These are phyloP conservation scores for Vidua chalybeata DNA, from an alignment of 2,113 vertebrate species.

Conservation along the genomic window DNA sequence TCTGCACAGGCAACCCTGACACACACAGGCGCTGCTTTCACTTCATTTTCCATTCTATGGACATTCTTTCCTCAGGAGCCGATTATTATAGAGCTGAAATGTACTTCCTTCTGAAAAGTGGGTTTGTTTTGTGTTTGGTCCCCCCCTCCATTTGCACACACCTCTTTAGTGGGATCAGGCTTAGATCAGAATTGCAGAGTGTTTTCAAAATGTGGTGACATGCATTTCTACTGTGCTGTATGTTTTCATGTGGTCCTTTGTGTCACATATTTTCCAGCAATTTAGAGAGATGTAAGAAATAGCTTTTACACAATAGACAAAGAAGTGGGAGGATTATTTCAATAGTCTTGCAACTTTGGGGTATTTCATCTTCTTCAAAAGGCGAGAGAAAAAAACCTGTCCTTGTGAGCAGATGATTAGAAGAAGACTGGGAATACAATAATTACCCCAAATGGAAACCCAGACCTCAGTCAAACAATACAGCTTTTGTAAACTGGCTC, in stretches of 20 bases:
- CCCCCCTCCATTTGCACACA: fast-evolving
- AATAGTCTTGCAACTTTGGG: background rate
- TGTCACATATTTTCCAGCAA: background rate
- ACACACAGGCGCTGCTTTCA: fast-evolving
- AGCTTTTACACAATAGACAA: background rate
- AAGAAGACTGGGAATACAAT: constrained; percentile 64
- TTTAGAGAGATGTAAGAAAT: background rate
- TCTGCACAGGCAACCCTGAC: background rate
- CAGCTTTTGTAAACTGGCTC: constrained; percentile 50
- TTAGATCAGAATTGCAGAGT: background rate
- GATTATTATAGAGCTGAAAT: background rate
- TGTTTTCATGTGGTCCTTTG: background rate
- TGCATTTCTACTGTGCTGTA: background rate
- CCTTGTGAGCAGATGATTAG: constrained; percentile 62
- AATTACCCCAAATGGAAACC: constrained; percentile 61
- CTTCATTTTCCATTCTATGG: background rate
- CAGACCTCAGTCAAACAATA: constrained; percentile 60
- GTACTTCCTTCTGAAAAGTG: background rate
- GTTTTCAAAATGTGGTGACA: background rate
- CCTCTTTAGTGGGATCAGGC: background rate
- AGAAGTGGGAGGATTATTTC: background rate
- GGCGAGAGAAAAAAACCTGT: background rate
- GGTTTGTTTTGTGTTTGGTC: background rate
- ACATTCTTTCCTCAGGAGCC: background rate
- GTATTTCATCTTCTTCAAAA: constrained; percentile 48